phyloP scores from a whole-genome alignment of 2,113 vertebrate species.

The Vulpes ferrilata region DNA sequence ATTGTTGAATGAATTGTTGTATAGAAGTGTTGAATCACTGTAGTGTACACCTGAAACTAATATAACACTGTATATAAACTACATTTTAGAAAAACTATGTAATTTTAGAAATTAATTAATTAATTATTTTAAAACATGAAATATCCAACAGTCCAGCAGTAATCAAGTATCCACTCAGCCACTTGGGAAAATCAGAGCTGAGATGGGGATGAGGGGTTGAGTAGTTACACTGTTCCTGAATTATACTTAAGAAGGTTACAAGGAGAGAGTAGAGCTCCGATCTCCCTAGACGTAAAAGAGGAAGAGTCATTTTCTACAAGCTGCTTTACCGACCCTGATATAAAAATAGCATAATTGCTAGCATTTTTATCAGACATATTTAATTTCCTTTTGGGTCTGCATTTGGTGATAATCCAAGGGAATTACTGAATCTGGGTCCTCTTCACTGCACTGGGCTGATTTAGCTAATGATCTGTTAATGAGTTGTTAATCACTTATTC shows the following conservation, averaged over 20 bases:
- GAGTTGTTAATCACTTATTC: conserved; percentile 82
- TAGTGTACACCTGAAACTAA: neutral
- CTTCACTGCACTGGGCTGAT: conserved; percentile 74
- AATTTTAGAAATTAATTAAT: neutral
- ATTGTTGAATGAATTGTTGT: neutral
- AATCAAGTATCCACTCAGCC: neutral
- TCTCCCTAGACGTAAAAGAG: neutral
- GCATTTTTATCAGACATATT: conserved; percentile 65
- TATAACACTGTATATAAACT: neutral
- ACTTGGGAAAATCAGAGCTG: neutral
- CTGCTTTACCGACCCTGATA: neutral
- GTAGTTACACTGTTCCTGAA: neutral
- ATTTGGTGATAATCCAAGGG: conserved; percentile 69
- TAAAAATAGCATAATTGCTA: conserved; percentile 57
- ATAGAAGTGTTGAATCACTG: neutral
- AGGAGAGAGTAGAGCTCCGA: neutral
- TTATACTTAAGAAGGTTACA: neutral
- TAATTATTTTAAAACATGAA: neutral
- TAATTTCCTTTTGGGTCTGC: conserved; percentile 67
- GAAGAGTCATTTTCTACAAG: conserved; percentile 19
- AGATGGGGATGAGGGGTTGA: too few species aligned
- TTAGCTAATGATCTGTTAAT: conserved; percentile 83
- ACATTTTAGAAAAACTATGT: neutral
- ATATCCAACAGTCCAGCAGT: neutral
- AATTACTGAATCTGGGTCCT: conserved; percentile 73